A percentile compares a stretch with the other conserved stretches of the same genome.
phyloP scores from a whole-genome alignment of 2,888 invertebrate species.

The Amphipoea lucens region DNA sequence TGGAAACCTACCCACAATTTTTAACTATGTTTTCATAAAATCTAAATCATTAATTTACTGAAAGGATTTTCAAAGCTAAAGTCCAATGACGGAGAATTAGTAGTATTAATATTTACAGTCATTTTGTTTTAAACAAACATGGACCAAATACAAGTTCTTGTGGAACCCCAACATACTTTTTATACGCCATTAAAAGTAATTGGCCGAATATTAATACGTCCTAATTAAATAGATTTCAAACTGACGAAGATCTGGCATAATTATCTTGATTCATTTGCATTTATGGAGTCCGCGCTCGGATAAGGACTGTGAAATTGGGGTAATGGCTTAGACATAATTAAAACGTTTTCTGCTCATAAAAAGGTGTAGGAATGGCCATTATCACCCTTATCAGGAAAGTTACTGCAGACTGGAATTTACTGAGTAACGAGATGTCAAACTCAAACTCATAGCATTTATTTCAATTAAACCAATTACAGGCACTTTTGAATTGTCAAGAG shows the following conservation, averaged over 20 bases:
- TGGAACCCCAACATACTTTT: background rate
- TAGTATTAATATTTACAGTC: background rate
- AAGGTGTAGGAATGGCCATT: slow-evolving; percentile 16
- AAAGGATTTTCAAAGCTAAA: background rate
- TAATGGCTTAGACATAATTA: slow-evolving; percentile 28
- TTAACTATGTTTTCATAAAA: background rate
- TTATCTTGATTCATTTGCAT: slow-evolving; percentile 20
- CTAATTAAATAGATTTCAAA: slow-evolving; percentile 6
- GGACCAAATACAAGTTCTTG: background rate
- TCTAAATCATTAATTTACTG: background rate
- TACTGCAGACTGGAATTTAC: background rate
- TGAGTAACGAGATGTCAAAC: background rate
- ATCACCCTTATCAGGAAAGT: slow-evolving; percentile 6
- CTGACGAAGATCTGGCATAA: background rate
- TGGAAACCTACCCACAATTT: background rate
- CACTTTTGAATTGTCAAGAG: too few species aligned
- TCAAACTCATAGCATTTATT: too few species aligned
- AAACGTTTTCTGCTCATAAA: slow-evolving; percentile 14
- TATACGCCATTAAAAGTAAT: background rate
- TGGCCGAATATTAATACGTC: background rate
- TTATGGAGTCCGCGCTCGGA: background rate
- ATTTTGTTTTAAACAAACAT: background rate
- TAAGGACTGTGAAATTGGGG: slow-evolving; percentile 18
- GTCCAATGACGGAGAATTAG: background rate
- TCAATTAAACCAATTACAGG: too few species aligned